Base-by-base conservation (phyloP, 2,113 vertebrate species). In the Larimichthys crocea region DNA sequence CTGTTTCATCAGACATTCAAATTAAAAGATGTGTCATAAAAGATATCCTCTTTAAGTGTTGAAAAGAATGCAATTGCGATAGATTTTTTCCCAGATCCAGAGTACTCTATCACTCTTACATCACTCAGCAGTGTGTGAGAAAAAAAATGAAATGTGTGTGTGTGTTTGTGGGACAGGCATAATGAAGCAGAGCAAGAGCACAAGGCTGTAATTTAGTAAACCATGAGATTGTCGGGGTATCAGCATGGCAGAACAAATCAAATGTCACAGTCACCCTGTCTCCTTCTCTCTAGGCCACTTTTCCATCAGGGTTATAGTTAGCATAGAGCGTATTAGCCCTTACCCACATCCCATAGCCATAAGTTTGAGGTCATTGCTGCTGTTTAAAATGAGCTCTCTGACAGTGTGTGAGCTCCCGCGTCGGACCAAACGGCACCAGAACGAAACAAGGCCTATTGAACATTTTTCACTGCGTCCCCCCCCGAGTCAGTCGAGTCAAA, bases 181-280 rank as follows among this genome's bases (percentile, higher is more conserved):
- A 84, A 86, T 86, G 76, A 89, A 81, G 78, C 52, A 50, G 74
- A 68, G 61, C 67, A 20, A 72, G 44, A 61, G 59, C 44, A 66
- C 46, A 76, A 65, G 82, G 61, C 75, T 90, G 63, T 85, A 91
- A 90, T 93, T 90, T 86, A 20, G 68, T 49, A 75, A 88, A 88
- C 86, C 85, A 79, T 85, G 55, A 90, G 84, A 84, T 78, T 89
- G 82, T 15, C 12, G 87, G 78, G 87, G 73, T 88, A 88, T 86
- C 86, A 72, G 78, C 49, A 73, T 66, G 69, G 88, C 89, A 88
- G 90, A 86, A 90, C 81, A 79, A 94, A 94, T 91, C 88, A 86
- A 85, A 82, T 83, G 84, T 90, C 80, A 82, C 79, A 86, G 86
- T 87, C 85, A 56, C 80, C 83, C 80, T 8, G 75, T 74, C 82